A percentile compares a stretch with the other conserved stretches of the same genome.
Conservation (phyloP, 2,797 vertebrate genomes). For the Melanotaenia boesemani region DNA sequence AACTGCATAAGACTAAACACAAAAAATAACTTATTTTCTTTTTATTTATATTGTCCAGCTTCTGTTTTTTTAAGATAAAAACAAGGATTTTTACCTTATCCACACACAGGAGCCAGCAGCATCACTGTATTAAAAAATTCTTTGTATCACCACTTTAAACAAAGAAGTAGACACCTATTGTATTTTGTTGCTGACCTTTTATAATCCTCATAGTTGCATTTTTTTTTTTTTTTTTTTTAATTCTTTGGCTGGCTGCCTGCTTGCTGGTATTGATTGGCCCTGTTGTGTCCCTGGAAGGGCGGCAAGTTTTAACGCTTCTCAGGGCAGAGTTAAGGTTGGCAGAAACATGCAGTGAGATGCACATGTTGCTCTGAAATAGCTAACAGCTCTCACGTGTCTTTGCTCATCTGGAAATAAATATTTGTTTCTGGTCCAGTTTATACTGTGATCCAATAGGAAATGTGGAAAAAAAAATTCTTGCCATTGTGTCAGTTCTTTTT, state of each 20-base stretch:
- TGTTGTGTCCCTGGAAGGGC: constrained; percentile 50
- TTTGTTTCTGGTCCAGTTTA: constrained; percentile 14
- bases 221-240: constrained; percentile 39
- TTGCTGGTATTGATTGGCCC: constrained; percentile 54
- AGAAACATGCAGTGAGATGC: constrained; percentile 47
- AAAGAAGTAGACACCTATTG: not conserved
- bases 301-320: constrained; percentile 41
- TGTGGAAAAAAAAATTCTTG: not conserved
- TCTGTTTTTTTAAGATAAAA: constrained; percentile 16
- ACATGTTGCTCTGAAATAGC: constrained; percentile 44
- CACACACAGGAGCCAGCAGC: not conserved
- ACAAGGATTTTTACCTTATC: constrained; percentile 1
- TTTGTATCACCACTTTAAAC: not conserved
- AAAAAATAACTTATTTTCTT: not conserved
- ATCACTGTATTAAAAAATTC: not conserved
- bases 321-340: constrained; percentile 28
- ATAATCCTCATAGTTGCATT: constrained; percentile 29
- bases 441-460: not conserved
- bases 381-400: constrained; percentile 26
- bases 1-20: not conserved
- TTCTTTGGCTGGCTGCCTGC: constrained; percentile 43
- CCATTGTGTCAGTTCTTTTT: constrained; percentile 2
- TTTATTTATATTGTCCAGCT: not conserved
- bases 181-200: constrained; percentile 10
- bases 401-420: constrained; percentile 23